These are phyloP conservation scores for Otolemur garnettii DNA, from an alignment of 2,113 vertebrate genomes.

Conservation along the genomic window DNA sequence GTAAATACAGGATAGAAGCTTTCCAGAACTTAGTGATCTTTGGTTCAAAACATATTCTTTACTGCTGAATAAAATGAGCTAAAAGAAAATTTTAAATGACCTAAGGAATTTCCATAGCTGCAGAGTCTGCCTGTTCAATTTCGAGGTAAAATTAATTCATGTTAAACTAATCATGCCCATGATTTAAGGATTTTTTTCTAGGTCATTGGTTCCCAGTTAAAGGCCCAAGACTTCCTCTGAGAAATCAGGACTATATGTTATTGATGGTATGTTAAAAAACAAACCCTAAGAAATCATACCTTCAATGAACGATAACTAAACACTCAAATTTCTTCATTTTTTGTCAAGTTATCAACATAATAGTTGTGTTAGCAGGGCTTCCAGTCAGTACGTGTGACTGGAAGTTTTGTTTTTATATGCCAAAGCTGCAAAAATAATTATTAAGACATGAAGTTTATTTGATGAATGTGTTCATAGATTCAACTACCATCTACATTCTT, in stretches of 20 bases:
- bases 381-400: neutral
- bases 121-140: neutral
- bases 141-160: slow-evolving; percentile 13
- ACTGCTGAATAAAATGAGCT: neutral
- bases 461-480: neutral
- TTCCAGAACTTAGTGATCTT: neutral
- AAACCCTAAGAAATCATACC: neutral
- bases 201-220: neutral
- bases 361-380: neutral
- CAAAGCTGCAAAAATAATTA: neutral
- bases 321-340: neutral
- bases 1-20: neutral
- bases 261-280: neutral
- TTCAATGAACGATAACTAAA: neutral
- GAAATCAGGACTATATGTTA: neutral
- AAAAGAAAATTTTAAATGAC: neutral
- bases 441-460: neutral
- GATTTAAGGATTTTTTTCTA: neutral
- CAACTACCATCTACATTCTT: neutral
- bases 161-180: neutral
- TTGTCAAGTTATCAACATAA: neutral
- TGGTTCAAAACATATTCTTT: neutral
- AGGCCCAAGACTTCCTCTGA: neutral
- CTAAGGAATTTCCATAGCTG: neutral
- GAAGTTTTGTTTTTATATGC: slow-evolving; percentile 19